phyloP scores from a whole-genome alignment of 2,113 vertebrate genomes.

The Mastomys coucha region DNA sequence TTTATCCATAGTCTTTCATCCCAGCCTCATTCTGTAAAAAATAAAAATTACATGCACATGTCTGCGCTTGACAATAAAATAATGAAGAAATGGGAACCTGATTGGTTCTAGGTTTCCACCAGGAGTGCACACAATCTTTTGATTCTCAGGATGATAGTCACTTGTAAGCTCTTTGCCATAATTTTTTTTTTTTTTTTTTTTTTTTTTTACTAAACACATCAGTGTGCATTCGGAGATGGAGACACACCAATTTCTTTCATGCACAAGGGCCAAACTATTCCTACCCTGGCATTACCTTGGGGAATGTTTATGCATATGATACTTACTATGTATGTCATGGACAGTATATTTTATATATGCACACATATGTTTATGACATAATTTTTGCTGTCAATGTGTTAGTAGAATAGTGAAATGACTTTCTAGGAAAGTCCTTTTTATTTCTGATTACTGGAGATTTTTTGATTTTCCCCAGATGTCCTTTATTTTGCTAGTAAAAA shows the following conservation, averaged over 20 bases:
- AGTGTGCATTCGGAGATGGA: background rate
- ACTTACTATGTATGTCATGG: background rate
- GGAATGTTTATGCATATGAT: background rate
- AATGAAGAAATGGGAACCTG: background rate
- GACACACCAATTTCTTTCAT: background rate
- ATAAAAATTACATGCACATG: background rate
- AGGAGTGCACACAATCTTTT: background rate
- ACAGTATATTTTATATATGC: background rate
- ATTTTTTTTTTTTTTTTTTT: background rate
- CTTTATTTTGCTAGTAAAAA: slow-evolving; percentile 21
- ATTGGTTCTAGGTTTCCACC: background rate
- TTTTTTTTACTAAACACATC: background rate
- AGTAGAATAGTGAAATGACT: background rate
- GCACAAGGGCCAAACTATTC: background rate
- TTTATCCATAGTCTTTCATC: background rate
- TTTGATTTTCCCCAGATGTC: background rate
- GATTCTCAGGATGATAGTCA: background rate
- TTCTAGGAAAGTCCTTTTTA: background rate
- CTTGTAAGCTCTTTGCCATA: background rate
- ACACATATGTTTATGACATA: background rate
- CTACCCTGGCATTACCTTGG: background rate
- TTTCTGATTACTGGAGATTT: background rate
- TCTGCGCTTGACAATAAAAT: background rate
- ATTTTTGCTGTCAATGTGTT: background rate
- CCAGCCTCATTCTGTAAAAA: background rate